Base-by-base conservation (phyloP, 2,888 invertebrate species). In the Bruchidius siliquastri region DNA sequence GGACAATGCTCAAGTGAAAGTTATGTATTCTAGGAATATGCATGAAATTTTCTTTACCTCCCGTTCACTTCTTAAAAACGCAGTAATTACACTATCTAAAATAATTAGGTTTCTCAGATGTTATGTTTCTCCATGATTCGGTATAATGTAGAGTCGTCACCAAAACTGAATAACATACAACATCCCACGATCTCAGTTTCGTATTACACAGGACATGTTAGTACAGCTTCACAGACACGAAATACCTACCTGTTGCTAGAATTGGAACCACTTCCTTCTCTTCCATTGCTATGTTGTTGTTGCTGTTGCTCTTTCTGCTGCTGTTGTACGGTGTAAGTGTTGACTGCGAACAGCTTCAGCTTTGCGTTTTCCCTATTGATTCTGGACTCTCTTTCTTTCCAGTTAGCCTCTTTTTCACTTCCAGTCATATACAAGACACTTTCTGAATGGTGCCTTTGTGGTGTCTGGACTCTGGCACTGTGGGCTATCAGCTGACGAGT, bases 391-490 rank as follows among this genome's bases (percentile, higher is more conserved):
- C 83, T 84, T 69, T 86, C 84, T 76, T 85, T 85, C 85, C 86
- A 86, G 32, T 80, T 82, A 80, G 81, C 74, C 77, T 80, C 79
- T 69, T 74, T 72, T 26, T 80, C 89, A 13, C 49, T 49, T 20
- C 89, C 88, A 77, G 90, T 90, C 82, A 93, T 90, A 82, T 92
- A 93, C 69, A 93, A 86, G 22, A 94, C 92, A 82, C 92, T 93
- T 85, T 94, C 94, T 71, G 93, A 93, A 82, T 93, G 91, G 84
- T 93, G 93, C 73, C 93, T 88, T 85, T 94, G 93, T 18, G 94
- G 94, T 70, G 93, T 92, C 82, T 92, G 91, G 22, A 94, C 94
- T 75, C 92, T 88, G 49, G 94, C 92, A 81, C 94, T 94, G 82
- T 94, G 94, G 69, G 91, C 94, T 77, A 94, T 93, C 76, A 92